These are phyloP conservation scores for Blastobasis lacticolella DNA, from an alignment of 2,888 invertebrate genomes.

Conservation along the genomic window DNA sequence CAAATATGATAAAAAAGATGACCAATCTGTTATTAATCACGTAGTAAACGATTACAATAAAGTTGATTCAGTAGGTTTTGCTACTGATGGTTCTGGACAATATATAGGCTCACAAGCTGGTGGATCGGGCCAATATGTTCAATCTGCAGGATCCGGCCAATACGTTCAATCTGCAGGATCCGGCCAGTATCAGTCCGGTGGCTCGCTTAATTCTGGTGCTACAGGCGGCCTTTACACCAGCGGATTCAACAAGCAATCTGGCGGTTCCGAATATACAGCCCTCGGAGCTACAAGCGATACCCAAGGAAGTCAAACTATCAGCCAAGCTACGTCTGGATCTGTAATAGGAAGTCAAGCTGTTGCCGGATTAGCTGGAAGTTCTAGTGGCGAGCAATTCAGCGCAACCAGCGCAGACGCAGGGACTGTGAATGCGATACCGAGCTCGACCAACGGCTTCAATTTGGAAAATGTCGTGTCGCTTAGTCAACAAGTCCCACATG, in stretches of 20 bases:
- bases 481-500: constrained; percentile 60
- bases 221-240: too few relatives aligned
- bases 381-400: constrained; percentile 2
- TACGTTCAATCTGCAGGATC: constrained; percentile 5
- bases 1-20: constrained; percentile 81
- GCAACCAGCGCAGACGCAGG: constrained; percentile 14
- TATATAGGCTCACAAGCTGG: constrained; percentile 2
- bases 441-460: constrained; percentile 15
- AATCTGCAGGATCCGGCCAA: constrained; percentile 2
- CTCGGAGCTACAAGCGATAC: background rate
- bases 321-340: background rate
- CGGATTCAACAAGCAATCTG: background rate
- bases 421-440: constrained; percentile 15
- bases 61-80: constrained; percentile 19
- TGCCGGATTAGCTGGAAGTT: background rate
- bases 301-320: background rate
- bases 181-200: constrained; percentile 1
- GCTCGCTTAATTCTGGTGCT: too few relatives aligned
- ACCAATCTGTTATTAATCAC: constrained; percentile 57
- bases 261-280: background rate
- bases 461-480: constrained; percentile 41
- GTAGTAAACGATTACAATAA: constrained; percentile 56
- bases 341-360: background rate
- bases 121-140: constrained; percentile 5
- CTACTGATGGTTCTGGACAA: constrained; percentile 4